phyloP scores from a whole-genome alignment of 2,113 vertebrate species.

The Gavia stellata region DNA sequence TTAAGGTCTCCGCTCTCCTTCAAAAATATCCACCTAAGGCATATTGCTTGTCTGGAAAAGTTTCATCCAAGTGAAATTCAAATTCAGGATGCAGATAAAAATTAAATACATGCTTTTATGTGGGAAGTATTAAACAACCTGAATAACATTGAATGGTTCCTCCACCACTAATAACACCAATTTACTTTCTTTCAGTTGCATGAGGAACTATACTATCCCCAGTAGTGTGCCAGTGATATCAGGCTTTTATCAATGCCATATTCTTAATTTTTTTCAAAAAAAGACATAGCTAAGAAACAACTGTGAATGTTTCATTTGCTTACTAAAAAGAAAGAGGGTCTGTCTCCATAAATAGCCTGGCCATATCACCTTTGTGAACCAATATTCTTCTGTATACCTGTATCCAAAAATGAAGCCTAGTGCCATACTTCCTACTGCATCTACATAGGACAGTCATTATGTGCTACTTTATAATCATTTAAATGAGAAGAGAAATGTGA shows the following conservation, averaged over 20 bases:
- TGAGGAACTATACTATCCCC: neutral
- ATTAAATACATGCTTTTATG: neutral
- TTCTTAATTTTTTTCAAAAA: neutral
- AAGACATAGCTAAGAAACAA: neutral
- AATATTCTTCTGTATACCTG: neutral
- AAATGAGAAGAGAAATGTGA: neutral
- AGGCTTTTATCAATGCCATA: neutral
- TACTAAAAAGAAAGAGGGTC: neutral
- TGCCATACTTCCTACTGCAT: neutral
- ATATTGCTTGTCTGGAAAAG: neutral
- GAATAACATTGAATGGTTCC: neutral
- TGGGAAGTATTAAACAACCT: neutral
- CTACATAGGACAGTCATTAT: neutral
- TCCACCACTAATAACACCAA: neutral
- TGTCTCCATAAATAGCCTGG: neutral
- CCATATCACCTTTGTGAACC: neutral
- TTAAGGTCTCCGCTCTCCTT: neutral
- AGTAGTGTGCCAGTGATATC: neutral
- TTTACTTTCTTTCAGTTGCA: neutral
- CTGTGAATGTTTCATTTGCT: neutral
- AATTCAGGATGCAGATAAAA: neutral
- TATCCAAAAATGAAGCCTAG: neutral
- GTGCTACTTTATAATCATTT: neutral
- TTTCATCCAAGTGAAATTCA: neutral
- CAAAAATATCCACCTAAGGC: neutral